phyloP scores from a whole-genome alignment of 2,888 invertebrate species.

The Atethmia centrago region DNA sequence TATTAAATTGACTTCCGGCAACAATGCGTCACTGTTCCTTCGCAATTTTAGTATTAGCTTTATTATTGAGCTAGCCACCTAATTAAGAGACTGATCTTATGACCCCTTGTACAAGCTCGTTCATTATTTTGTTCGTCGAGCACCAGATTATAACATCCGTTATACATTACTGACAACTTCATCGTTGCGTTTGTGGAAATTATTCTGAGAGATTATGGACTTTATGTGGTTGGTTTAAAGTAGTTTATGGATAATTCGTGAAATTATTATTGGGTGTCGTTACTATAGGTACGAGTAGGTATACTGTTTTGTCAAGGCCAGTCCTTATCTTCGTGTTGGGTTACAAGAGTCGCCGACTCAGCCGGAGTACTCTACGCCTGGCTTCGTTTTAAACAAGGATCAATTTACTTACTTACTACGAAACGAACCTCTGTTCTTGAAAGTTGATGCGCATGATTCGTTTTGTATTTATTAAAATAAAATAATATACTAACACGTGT shows the following conservation, averaged over 20 bases:
- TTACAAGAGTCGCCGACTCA: slow-evolving; percentile 84
- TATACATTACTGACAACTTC: slow-evolving; percentile 68
- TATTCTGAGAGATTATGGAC: slow-evolving; percentile 36
- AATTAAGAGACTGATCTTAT: slow-evolving; percentile 68
- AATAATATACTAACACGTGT: slow-evolving; percentile 3
- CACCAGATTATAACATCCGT: slow-evolving; percentile 83
- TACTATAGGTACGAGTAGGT: too few relatives aligned
- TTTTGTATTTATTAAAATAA: slow-evolving; percentile 9
- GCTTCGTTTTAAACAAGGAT: slow-evolving; percentile 68
- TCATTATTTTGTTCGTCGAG: slow-evolving; percentile 74
- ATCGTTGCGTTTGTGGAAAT: slow-evolving; percentile 47
- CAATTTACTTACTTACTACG: slow-evolving; percentile 74
- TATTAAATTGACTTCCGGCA: slow-evolving; percentile 22
- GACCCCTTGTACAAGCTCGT: slow-evolving; percentile 71
- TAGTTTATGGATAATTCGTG: slow-evolving; percentile 57
- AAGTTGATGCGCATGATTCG: slow-evolving; percentile 38
- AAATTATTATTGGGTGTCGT: slow-evolving; percentile 48
- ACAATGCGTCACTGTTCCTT: slow-evolving; percentile 39
- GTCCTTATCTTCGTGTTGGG: slow-evolving; percentile 82
- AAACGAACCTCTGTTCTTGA: slow-evolving; percentile 52
- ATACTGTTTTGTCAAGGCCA: slow-evolving; percentile 78
- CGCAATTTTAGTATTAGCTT: slow-evolving; percentile 48
- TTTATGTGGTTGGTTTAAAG: slow-evolving; percentile 46
- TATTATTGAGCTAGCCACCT: slow-evolving; percentile 61
- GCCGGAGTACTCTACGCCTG: slow-evolving; percentile 71